Evolutionary conservation across 23 tunicate genomes (phyloP), one percentile per base, ranked within the genome.

Genomic region (Ciona savignyi): DNA sequence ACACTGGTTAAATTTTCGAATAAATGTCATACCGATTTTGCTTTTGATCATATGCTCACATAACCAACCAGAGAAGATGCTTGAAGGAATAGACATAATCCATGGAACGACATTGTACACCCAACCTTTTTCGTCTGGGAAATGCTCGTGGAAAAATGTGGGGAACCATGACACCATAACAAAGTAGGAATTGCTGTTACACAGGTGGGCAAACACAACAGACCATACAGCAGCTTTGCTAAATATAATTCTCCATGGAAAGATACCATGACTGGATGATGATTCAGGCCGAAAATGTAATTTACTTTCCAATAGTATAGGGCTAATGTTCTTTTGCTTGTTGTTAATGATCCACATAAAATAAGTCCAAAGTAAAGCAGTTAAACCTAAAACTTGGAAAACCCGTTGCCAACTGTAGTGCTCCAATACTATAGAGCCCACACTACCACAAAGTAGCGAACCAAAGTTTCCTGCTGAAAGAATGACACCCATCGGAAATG

Each of bases 121-220:
- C 85, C 85, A 90, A 3, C 83, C 97, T 66, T 74, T 78, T 70
- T 79, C 86, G 23, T 70, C 27, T 24, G 97, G 97, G 72, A 81
- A 90, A 11, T 35, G 32, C 32, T 90, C 97, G 78, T 90, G 85
- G 28, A 90, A 90, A 75, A 49, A 90, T 27, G 97, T 74, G 1
- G 97, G 97, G 4, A 90, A 80, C 97, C 97, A 90, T 35, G 88
- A 85, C 4, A 90, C 33, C 60, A 90, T 48, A 35, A 90, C 79
- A 63, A 78, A 90, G 75, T 71, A 90, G 35, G 81, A 77, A 65
- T 85, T 84, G 67, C 77, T 81, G 80, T 67, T 81, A 62, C 95
- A 87, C 29, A 89, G 68, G 71, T 89, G 96, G 22, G 77, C 84
- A 70, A 71, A 78, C 71, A 65, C 65, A 76, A 89, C 35, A 73